These are phyloP conservation scores for Mirza zaza DNA, from an alignment of 2,113 vertebrate species.

Conservation along the genomic window DNA sequence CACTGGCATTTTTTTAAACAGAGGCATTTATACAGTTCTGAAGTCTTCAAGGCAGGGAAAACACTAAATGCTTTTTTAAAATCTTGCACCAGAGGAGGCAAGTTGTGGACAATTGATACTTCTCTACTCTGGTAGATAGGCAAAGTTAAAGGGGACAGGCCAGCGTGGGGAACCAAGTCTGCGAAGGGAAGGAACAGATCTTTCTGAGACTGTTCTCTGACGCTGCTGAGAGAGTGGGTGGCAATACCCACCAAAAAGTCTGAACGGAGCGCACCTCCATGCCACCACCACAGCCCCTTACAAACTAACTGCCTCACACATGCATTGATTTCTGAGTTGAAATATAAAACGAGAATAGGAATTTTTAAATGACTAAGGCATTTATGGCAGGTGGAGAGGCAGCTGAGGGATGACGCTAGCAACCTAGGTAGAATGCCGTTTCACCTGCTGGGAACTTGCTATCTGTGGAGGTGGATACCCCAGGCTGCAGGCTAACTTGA, in stretches of 20 bases:
- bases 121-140: not conserved
- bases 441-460: not conserved
- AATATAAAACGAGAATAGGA: constrained; percentile 22
- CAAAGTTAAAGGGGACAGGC: not conserved
- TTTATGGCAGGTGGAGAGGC: constrained; percentile 37
- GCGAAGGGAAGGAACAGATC: constrained; percentile 19
- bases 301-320: constrained; percentile 60
- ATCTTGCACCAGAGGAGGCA: not conserved
- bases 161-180: not conserved
- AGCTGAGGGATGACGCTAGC: constrained; percentile 15
- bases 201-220: constrained; percentile 42
- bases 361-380: constrained; percentile 55
- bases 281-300: constrained; percentile 26
- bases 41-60: not conserved
- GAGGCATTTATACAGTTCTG: not conserved
- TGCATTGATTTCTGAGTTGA: constrained; percentile 51
- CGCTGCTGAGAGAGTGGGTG: constrained; percentile 35
- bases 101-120: not conserved
- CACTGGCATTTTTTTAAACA: not conserved
- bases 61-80: not conserved
- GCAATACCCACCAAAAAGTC: constrained; percentile 56
- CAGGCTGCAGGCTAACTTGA: not conserved
- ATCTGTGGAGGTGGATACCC: not conserved
- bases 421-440: not conserved
- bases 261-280: constrained; percentile 46